These are phyloP conservation scores for Hippoglossus stenolepis DNA, from an alignment of 2,113 vertebrate genomes.

Conservation along the genomic window DNA sequence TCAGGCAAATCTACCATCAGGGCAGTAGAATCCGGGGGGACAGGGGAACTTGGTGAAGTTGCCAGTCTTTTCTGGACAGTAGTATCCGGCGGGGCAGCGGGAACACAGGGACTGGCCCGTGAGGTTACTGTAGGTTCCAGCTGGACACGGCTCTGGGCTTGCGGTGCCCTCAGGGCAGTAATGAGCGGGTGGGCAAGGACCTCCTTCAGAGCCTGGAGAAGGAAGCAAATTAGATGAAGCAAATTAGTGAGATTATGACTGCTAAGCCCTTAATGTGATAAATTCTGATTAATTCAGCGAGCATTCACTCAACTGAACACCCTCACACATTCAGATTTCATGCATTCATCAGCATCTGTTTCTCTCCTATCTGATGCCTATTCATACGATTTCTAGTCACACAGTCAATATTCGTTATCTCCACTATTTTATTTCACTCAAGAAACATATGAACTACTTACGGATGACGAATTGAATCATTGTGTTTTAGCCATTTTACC, in stretches of 20 bases:
- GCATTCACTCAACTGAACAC: slow-evolving; percentile 50
- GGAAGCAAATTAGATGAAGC: slow-evolving; percentile 31
- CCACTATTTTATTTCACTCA: slow-evolving; percentile 7
- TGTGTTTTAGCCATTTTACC: slow-evolving; percentile 58
- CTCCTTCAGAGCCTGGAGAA: slow-evolving; percentile 73
- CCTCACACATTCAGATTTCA: slow-evolving; percentile 32
- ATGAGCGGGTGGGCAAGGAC: slow-evolving; percentile 87
- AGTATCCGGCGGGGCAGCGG: slow-evolving; percentile 89
- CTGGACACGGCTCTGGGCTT: slow-evolving; percentile 84
- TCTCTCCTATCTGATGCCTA: slow-evolving; percentile 22
- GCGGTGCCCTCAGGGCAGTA: slow-evolving; percentile 87
- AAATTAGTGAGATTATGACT: slow-evolving; percentile 52
- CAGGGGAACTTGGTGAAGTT: slow-evolving; percentile 86
- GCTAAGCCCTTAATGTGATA: slow-evolving; percentile 48
- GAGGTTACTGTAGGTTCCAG: slow-evolving; percentile 90
- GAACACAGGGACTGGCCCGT: slow-evolving; percentile 86
- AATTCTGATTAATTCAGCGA: slow-evolving; percentile 58
- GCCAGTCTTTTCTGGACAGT: slow-evolving; percentile 87
- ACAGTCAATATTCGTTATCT: slow-evolving; percentile 29
- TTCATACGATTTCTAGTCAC: slow-evolving; percentile 26
- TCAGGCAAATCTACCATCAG: slow-evolving; percentile 82
- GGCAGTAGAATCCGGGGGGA: slow-evolving; percentile 92
- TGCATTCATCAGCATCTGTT: slow-evolving; percentile 54
- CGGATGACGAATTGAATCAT: background rate
- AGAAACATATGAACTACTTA: background rate